These are phyloP conservation scores for Hippocampus guttulatus DNA, from an alignment of 2,113 vertebrate species.

Conservation along the genomic window DNA sequence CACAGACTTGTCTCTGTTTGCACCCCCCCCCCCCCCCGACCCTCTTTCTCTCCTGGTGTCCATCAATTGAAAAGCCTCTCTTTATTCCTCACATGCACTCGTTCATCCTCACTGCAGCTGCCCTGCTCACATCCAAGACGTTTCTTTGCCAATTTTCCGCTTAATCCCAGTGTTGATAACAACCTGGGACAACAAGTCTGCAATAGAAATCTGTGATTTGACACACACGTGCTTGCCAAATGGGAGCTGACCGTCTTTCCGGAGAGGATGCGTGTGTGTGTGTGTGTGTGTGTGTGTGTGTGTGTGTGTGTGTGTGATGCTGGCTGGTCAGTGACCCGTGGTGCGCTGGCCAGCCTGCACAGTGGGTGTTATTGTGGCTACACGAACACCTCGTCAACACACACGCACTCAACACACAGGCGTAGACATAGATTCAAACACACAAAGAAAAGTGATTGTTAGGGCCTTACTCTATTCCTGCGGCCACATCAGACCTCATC, in stretches of 20 bases:
- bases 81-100: slow-evolving; percentile 34
- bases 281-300: slow-evolving; percentile 19
- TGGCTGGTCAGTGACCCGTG: slow-evolving; percentile 51
- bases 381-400: slow-evolving; percentile 35
- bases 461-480: neutral
- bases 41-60: slow-evolving; percentile 14
- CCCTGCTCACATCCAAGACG: neutral
- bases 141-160: neutral
- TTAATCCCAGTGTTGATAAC: neutral
- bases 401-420: neutral
- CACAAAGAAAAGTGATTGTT: slow-evolving; percentile 1
- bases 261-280: slow-evolving; percentile 22
- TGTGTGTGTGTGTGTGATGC: slow-evolving; percentile 21
- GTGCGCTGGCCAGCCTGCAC: slow-evolving; percentile 39
- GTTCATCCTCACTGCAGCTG: slow-evolving; percentile 21
- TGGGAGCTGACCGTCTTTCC: slow-evolving; percentile 33
- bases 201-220: neutral
- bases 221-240: slow-evolving; percentile 23
- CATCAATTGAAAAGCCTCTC: slow-evolving; percentile 43
- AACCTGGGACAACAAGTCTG: neutral
- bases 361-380: slow-evolving; percentile 54
- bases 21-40: neutral
- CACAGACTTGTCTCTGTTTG: slow-evolving; percentile 55
- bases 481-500: neutral
- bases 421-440: slow-evolving; percentile 8